These are phyloP conservation scores for chimpanzee (Pan troglodytes) DNA, from an alignment of 2,113 vertebrate species.

Conservation along the genomic window DNA sequence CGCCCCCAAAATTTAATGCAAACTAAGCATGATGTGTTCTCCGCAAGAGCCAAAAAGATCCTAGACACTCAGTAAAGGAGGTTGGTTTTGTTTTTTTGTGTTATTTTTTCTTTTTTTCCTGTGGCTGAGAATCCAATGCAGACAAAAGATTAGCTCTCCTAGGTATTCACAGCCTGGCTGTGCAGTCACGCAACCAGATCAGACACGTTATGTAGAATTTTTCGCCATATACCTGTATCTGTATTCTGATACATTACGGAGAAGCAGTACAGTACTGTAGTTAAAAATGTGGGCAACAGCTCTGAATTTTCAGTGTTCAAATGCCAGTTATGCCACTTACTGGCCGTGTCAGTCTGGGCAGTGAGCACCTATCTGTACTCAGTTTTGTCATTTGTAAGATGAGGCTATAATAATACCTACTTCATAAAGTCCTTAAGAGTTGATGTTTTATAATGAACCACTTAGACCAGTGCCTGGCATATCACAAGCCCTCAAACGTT, in stretches of 20 bases:
- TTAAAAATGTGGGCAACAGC: neutral
- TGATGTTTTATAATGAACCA: neutral
- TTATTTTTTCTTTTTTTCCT: neutral
- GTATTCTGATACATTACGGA: neutral
- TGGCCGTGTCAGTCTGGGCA: rapidly evolving
- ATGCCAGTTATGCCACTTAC: neutral
- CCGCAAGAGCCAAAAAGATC: neutral
- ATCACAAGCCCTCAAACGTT: neutral
- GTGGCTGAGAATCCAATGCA: neutral
- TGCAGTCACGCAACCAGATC: neutral
- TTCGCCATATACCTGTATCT: neutral
- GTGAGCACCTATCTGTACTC: neutral
- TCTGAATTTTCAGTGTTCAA: neutral
- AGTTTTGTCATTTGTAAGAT: neutral
- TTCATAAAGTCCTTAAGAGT: neutral
- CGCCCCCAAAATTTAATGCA: neutral
- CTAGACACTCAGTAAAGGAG: neutral
- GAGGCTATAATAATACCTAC: neutral
- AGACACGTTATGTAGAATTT: neutral
- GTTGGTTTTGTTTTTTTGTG: neutral
- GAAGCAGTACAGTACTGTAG: rapidly evolving
- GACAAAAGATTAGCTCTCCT: neutral
- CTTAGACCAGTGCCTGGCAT: neutral
- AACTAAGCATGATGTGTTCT: neutral
- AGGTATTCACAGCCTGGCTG: neutral